A percentile compares a stretch with the other conserved stretches of the same genome.
These are phyloP conservation scores for Halesus radiatus DNA, from an alignment of 1,140 invertebrate genomes.

Conservation along the genomic window DNA sequence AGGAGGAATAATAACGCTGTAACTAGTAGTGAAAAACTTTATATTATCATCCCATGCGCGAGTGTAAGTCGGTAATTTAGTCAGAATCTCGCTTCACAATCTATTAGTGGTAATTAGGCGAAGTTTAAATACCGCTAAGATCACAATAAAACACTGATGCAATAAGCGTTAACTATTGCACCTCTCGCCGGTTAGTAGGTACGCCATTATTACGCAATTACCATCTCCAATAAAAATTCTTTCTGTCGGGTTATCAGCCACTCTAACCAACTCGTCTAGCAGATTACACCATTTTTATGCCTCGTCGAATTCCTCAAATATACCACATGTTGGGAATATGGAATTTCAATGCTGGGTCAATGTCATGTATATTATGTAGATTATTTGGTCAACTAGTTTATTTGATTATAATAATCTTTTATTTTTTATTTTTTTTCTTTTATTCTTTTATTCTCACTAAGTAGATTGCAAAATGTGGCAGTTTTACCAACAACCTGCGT, in stretches of 20 bases:
- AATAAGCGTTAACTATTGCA: conserved; percentile 13
- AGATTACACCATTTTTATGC: background rate
- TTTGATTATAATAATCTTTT: no score
- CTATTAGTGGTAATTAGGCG: conserved; percentile 22
- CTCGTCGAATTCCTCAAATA: no score
- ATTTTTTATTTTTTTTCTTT: no score
- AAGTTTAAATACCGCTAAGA: conserved; percentile 4
- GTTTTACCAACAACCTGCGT: no score
- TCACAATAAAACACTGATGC: conserved; percentile 36
- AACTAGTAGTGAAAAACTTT: no score
- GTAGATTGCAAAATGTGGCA: no score
- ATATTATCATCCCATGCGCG: no score
- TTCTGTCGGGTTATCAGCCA: conserved; percentile 15
- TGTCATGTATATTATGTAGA: no score
- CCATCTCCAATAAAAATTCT: conserved; percentile 18
- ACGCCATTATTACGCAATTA: conserved; percentile 28
- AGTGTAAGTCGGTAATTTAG: background rate
- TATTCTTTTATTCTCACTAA: no score
- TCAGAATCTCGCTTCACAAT: background rate
- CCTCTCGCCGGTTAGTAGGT: background rate
- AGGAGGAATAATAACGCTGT: background rate
- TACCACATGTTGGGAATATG: no score
- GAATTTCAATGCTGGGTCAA: no score
- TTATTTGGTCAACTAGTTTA: no score
- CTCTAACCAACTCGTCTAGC: conserved; percentile 1